Evolutionary conservation across 2,888 invertebrate genomes (phyloP), one percentile per base, ranked within the genome.

Genomic region (Eupelmus urozonus): DNA sequence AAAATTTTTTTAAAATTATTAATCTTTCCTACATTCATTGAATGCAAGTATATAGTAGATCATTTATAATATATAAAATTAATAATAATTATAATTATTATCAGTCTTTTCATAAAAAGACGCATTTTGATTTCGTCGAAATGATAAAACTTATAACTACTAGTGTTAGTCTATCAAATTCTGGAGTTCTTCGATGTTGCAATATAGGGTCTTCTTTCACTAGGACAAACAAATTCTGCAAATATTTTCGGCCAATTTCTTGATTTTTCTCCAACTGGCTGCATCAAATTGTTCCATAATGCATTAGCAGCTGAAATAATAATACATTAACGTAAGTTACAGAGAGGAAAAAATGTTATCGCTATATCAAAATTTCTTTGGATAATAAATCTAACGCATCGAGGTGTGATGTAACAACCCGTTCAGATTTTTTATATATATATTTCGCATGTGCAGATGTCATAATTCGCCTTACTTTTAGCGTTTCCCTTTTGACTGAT

Each of bases 241-340:
- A 90, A 90, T 29, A 87, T 78, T 34, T 84, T 82, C 3, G 77
- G 66, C 91, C 90, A 91, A 57, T 74, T 76, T 0, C 25, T 49
- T 2, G 90, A 85, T 85, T 93, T 93, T 49, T 89, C 83, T 1
- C 91, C 91, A 0, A 91, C 89, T 16, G 91, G 90, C 85, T 93
- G 91, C 76, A 93, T 81, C 87, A 93, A 90, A 82, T 92, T 93
- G 83, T 93, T 93, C 93, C 93, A 94, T 1, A 93, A 82, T 13
- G 91, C 90, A 84, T 92, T 92, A 20, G 92, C 90, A 81, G 91
- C 93, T 91, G 83, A 78, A 88, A 89, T 82, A 72, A 63, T 80
- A 78, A 40, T 7, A 27, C 34, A 25, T 51, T 29, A 77, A 60
- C 25, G 51, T 18, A 66, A n/a, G n/a, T n/a, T n/a, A n/a, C n/a